Evolutionary conservation across 92 coral and sea anemone species (phyloP), one percentile per base, ranked within the genome.

Genomic region (Palythoa grandis): DNA sequence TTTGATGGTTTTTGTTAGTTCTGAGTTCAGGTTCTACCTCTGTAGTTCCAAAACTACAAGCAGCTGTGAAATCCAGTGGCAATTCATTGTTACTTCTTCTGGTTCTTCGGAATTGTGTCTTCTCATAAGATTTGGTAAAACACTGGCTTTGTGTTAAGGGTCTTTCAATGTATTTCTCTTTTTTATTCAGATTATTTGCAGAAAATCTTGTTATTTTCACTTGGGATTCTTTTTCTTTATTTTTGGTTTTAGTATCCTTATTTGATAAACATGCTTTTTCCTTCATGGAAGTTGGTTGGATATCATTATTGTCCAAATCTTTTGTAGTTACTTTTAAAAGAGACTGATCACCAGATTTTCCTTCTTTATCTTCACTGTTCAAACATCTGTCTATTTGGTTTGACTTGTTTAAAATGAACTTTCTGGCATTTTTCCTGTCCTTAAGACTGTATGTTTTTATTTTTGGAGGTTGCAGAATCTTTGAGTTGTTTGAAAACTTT

Each of bases 371-470:
- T 40, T 79, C 73, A 79, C 60, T 39, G 29, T 48, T 63, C 29
- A 50, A 74, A 20, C 11, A 53, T 76, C 67, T 37, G 7, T 52
- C 13, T 7, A 20, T 16, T 25, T 57, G 67, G 17, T 29, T 77
- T 35, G 70, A 54, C 24, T 9, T 25, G 69, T 5, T 22, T 77
- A 24, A 17, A 4, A 68, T 25, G 23, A 77, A 77, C 40, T 57
- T 77, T 22, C 69, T 77, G 53, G 82, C 82, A 77, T 24, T 77
- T 17, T 54, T 57, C 25, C 82, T 77, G 52, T 77, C 82, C 23
- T 77, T 77, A 4, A 35, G 47, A 43, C 70, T 56, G 70, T 57
- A 77, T 16, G 70, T 77, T 77, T 25, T 77, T 57, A 77, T 77
- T n/a, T n/a, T n/a, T 29, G 70, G 50, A 57, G 50, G 52, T 35